A percentile compares a stretch with the other conserved stretches of the same genome.
These are phyloP conservation scores for Nothobranchius furzeri DNA, from an alignment of 2,113 vertebrate species.

Conservation along the genomic window DNA sequence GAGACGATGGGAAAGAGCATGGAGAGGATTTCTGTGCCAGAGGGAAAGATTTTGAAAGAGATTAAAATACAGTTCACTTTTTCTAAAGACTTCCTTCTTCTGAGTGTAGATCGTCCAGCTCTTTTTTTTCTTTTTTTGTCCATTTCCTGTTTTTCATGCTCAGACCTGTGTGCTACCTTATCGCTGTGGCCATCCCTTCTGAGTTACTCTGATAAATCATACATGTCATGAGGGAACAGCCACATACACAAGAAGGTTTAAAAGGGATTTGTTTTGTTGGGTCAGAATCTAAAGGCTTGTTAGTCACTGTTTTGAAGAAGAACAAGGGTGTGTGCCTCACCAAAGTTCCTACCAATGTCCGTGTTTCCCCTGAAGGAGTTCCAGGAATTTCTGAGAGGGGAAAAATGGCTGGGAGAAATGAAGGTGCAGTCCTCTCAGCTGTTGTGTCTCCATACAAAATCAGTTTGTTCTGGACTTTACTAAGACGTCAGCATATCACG, in stretches of 20 bases:
- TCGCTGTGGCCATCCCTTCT: conserved; percentile 27
- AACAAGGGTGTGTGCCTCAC: conserved; percentile 6
- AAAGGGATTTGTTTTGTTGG: conserved; percentile 21
- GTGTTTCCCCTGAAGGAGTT: too few relatives aligned
- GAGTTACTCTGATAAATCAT: conserved; percentile 61
- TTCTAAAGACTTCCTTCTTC: conserved; percentile 46
- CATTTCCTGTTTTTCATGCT: conserved; percentile 5
- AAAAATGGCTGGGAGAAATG: too few relatives aligned
- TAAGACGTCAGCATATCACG: too few relatives aligned
- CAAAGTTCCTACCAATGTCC: conserved; percentile 48
- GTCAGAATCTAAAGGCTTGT: conserved; percentile 42
- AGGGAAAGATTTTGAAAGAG: conserved; percentile 71
- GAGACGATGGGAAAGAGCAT: conserved; percentile 70
- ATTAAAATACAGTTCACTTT: conserved; percentile 72
- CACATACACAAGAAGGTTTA: conserved; percentile 20
- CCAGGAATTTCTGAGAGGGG: too few relatives aligned
- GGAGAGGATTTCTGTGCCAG: conserved; percentile 65
- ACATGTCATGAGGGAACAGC: conserved; percentile 18
- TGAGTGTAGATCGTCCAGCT: conserved; percentile 9
- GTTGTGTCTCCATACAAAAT: too few relatives aligned
- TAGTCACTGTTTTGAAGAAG: conserved; percentile 28
- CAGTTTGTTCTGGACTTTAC: too few relatives aligned
- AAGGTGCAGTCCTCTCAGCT: too few relatives aligned
- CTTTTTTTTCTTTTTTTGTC: background rate
- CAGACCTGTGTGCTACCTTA: conserved; percentile 26